Evolutionary conservation across 2,797 vertebrate genomes (phyloP).

Genomic region (Micromesistius poutassou): DNA sequence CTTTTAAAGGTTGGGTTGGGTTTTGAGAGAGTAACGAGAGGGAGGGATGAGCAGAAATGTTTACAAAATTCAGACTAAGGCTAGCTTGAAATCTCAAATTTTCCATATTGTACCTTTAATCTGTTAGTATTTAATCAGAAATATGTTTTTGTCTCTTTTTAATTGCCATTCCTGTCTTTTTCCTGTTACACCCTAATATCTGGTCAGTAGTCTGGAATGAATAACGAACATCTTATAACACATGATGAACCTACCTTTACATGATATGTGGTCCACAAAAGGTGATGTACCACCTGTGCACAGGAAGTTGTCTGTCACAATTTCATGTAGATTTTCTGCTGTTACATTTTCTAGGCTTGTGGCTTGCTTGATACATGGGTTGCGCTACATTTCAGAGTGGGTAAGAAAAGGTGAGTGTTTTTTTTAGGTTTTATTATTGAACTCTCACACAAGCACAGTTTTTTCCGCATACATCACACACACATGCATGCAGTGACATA

Average conservation of each 20-base stretch:
- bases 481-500: background rate
- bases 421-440: background rate
- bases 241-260: constrained; percentile 46
- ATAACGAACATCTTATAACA: background rate
- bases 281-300: constrained; percentile 45
- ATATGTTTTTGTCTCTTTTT: no score
- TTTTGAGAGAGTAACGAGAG: no score
- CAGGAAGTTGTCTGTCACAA: constrained; percentile 65
- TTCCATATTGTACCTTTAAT: no score
- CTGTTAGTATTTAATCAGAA: no score
- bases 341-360: constrained; percentile 24
- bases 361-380: constrained; percentile 50
- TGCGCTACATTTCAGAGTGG: constrained; percentile 40
- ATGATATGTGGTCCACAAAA: constrained; percentile 49
- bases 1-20: no score
- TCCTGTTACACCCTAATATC: background rate
- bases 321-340: background rate
- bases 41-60: no score
- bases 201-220: background rate
- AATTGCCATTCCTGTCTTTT: no score
- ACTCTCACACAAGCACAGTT: background rate
- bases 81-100: no score
- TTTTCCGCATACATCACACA: no score
- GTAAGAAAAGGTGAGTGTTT: background rate
- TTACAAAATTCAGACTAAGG: no score